Evolutionary conservation across 1,140 invertebrate species (phyloP).

Genomic region (Hormaphis cornu): DNA sequence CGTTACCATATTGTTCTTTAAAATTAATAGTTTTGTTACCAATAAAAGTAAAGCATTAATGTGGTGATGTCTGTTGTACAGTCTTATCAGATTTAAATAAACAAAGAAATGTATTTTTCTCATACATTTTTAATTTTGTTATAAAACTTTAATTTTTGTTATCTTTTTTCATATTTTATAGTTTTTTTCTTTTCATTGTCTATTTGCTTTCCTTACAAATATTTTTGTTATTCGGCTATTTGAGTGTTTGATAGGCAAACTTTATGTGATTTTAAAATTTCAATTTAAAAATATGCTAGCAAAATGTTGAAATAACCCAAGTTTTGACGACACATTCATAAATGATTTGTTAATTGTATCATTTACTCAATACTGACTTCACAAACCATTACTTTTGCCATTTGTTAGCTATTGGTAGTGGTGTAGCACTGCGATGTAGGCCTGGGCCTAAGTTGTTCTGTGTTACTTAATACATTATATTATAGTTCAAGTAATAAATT

Average conservation of each 20-base stretch:
- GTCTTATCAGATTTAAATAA: background rate
- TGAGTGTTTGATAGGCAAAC: background rate
- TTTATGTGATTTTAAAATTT: background rate
- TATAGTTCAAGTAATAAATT: too few relatives aligned
- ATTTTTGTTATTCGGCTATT: background rate
- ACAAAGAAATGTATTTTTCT: background rate
- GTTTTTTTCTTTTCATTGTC: background rate
- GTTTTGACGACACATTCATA: background rate
- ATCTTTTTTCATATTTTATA: conserved; percentile 17
- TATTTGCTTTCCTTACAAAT: background rate
- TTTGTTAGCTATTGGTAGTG: too few relatives aligned
- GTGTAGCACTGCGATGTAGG: too few relatives aligned
- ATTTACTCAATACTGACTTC: background rate
- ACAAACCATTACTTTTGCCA: background rate
- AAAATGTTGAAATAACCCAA: background rate
- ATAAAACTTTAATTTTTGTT: conserved; percentile 17
- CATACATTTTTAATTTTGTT: conserved; percentile 18
- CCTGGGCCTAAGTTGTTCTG: too few relatives aligned
- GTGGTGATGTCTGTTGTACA: background rate
- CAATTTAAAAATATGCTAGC: background rate
- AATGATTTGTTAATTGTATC: background rate
- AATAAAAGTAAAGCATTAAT: conserved; percentile 23
- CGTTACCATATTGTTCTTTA: conserved; percentile 19
- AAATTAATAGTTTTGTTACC: conserved; percentile 24
- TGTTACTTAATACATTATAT: too few relatives aligned